These are phyloP conservation scores for Petrolisthes cinctipes DNA, from an alignment of 2,888 invertebrate genomes.

Conservation along the genomic window DNA sequence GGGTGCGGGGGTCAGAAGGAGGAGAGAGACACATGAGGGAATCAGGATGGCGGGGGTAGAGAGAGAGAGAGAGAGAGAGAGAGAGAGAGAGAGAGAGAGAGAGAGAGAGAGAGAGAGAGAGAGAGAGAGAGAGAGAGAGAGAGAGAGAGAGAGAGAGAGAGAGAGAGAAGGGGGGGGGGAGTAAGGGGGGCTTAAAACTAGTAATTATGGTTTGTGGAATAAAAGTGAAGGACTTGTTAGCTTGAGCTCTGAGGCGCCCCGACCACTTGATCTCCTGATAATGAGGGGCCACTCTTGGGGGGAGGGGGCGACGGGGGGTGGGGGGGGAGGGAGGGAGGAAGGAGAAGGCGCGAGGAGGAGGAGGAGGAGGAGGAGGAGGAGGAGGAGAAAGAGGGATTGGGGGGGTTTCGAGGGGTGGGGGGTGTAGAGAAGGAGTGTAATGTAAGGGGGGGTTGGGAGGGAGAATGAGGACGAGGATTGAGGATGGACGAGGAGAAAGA, in stretches of 20 bases:
- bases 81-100: too few relatives aligned
- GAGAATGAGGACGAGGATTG: neutral
- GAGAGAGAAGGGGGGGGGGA: neutral
- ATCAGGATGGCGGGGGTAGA: neutral
- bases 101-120: neutral
- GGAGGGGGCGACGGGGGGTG: neutral
- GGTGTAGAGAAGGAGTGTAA: neutral
- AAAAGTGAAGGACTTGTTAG: constrained; percentile 12
- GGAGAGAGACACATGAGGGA: neutral
- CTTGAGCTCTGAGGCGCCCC: constrained; percentile 1
- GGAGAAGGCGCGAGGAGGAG: neutral
- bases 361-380: too few relatives aligned
- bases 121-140: neutral
- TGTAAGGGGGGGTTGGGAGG: neutral
- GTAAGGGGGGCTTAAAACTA: neutral
- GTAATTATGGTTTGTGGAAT: constrained; percentile 8
- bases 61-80: neutral
- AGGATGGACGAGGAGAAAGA: neutral
- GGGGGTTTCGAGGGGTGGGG: neutral
- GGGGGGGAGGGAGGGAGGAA: neutral
- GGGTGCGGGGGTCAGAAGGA: too few relatives aligned
- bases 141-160: neutral
- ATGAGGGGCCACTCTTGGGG: neutral
- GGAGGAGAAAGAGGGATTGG: too few relatives aligned
- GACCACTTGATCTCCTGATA: constrained; percentile 11